These are phyloP conservation scores for Enteromius trimaculatus DNA, from an alignment of 2,797 vertebrate species.

Conservation along the genomic window DNA sequence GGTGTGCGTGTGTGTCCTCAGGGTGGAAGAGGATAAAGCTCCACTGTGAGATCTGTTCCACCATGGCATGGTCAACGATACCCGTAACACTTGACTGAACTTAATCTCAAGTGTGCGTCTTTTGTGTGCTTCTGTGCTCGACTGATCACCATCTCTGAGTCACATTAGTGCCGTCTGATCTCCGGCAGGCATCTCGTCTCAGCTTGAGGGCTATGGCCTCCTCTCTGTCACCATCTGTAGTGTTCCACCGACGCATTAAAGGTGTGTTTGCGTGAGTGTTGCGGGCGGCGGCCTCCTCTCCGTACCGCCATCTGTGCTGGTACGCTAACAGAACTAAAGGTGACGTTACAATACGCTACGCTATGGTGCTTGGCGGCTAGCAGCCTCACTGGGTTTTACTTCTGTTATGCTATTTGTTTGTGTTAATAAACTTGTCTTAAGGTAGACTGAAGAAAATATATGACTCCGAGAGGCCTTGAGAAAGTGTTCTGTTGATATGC, in stretches of 20 bases:
- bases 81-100: slow-evolving; percentile 45
- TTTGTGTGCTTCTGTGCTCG: slow-evolving; percentile 45
- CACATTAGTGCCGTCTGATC: slow-evolving; percentile 45
- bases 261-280: slow-evolving; percentile 42
- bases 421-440: not conserved
- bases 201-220: slow-evolving; percentile 47
- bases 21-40: slow-evolving; percentile 46
- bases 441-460: not conserved
- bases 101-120: slow-evolving; percentile 45
- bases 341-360: slow-evolving; percentile 25
- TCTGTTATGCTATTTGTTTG: not conserved
- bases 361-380: slow-evolving; percentile 9
- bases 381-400: not conserved
- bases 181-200: slow-evolving; percentile 48
- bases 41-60: slow-evolving; percentile 47
- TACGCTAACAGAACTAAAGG: slow-evolving; percentile 21
- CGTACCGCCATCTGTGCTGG: slow-evolving; percentile 29
- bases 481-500: not conserved
- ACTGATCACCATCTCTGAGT: slow-evolving; percentile 44
- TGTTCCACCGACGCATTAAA: slow-evolving; percentile 20
- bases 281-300: slow-evolving; percentile 3
- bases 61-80: slow-evolving; percentile 40
- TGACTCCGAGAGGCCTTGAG: not conserved
- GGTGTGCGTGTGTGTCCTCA: slow-evolving; percentile 17
- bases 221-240: slow-evolving; percentile 57